Base-by-base conservation (phyloP, 2,888 invertebrate species). In the Balanococcus diminutus region DNA sequence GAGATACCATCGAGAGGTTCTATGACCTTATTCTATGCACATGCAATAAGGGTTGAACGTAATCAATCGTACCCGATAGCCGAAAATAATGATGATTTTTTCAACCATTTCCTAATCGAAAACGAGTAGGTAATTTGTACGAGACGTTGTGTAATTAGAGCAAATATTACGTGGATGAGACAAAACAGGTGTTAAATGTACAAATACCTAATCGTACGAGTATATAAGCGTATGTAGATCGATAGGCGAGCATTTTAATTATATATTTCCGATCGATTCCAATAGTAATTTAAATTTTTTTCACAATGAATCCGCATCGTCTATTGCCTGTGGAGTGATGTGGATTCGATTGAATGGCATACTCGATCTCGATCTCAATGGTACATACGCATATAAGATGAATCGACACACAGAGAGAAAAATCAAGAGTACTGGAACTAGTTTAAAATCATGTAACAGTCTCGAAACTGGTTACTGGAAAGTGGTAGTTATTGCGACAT, bases 401-500 rank as follows among this genome's bases (percentile, higher is more conserved):
- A n/a, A n/a, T 6, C 4, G 36, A 42, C 19, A 51, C 4, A 51
- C 1, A 42, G 11, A 11, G 8, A n/a, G 19, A 67, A 14, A 67
- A 67, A 67, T 9, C 1, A 67, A 67, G 61, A 22, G 28, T 28
- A 67, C 32, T 31, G 32, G 75, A 75, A 75, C 75, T 75, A 75
- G 75, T 75, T 75, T 75, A 75, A n/a, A 75, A 75, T 75, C 75
- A 75, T 75, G 75, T 75, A 75, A 75, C 28, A 67, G 28, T 75
- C 75, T 31, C 75, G 75, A 75, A 75, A 75, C 75, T 75, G 75
- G 75, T 75, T 75, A 75, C 75, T 75, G 32, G 75, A 75, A 75
- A 32, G 75, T 32, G 75, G 32, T 75, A 32, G 75, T 75, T 32
- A 75, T 75, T 75, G 75, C 75, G 75, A 75, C 75, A 75, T 75